phyloP scores from a whole-genome alignment of 2,888 invertebrate species.

The Chydorus sphaericus region DNA sequence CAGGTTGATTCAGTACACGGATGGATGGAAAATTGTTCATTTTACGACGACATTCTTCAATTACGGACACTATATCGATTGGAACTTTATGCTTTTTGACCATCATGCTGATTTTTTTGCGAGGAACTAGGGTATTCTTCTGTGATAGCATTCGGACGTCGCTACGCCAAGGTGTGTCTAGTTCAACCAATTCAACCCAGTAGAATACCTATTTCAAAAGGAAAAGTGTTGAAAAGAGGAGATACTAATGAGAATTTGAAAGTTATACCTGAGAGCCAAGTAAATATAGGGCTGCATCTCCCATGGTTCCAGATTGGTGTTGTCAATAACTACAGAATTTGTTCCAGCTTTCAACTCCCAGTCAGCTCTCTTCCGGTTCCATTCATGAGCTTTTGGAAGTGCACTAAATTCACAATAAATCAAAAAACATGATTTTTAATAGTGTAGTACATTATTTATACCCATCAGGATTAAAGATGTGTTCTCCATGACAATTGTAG shows the following conservation, averaged over 20 bases:
- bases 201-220: constrained; percentile 42
- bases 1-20: no score
- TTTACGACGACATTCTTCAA: constrained; percentile 1
- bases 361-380: constrained; percentile 47
- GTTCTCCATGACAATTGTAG: constrained; percentile 30
- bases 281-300: constrained; percentile 66
- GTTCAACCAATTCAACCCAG: constrained; percentile 57
- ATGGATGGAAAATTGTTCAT: no score
- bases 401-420: no score
- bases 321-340: constrained; percentile 75
- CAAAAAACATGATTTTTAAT: no score
- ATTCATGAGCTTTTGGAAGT: constrained; percentile 53
- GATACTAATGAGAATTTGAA: no score
- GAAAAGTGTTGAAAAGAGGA: background rate
- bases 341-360: constrained; percentile 41
- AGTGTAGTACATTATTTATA: no score
- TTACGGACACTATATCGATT: background rate
- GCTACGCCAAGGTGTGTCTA: constrained; percentile 57
- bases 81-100: constrained; percentile 32
- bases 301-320: constrained; percentile 70
- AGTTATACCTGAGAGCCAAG: constrained; percentile 42
- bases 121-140: constrained; percentile 47
- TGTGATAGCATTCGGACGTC: constrained; percentile 42
- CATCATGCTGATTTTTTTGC: constrained; percentile 48
- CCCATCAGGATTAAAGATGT: constrained; percentile 34